A percentile compares a stretch with the other conserved stretches of the same genome.
phyloP scores from a whole-genome alignment of 2,797 vertebrate species.

The Amazonetta brasiliensis region DNA sequence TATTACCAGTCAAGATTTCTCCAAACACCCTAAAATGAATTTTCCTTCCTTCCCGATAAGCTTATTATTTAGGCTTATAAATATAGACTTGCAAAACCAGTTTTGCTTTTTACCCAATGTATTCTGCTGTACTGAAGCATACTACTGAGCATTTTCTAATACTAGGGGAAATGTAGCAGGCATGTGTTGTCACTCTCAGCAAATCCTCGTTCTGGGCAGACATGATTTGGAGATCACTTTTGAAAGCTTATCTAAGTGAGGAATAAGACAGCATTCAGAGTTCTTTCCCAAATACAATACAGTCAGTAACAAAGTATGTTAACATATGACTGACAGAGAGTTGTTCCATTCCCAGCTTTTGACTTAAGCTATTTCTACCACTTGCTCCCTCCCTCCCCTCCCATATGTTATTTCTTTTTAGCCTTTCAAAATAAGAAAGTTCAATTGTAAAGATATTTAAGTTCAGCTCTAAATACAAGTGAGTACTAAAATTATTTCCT shows the following conservation, averaged over 20 bases:
- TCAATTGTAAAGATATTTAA: background rate
- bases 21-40: background rate
- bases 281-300: slow-evolving; percentile 38
- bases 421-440: background rate
- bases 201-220: slow-evolving; percentile 70
- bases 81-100: slow-evolving; percentile 51
- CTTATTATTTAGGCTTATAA: slow-evolving; percentile 68
- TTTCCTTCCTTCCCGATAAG: background rate
- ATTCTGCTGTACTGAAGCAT: slow-evolving; percentile 9
- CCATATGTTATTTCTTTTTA: background rate
- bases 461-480: background rate
- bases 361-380: background rate
- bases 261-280: slow-evolving; percentile 66
- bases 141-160: slow-evolving; percentile 8
- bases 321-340: slow-evolving; percentile 47
- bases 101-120: background rate
- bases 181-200: slow-evolving; percentile 65
- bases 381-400: background rate
- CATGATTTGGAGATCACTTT: slow-evolving; percentile 70
- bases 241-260: slow-evolving; percentile 72
- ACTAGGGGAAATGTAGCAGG: slow-evolving; percentile 27
- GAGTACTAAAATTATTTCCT: background rate
- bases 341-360: background rate
- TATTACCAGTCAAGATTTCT: slow-evolving; percentile 11
- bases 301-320: slow-evolving; percentile 54